phyloP scores from a whole-genome alignment of 2,888 invertebrate genomes.

The Cynaeus angustus region DNA sequence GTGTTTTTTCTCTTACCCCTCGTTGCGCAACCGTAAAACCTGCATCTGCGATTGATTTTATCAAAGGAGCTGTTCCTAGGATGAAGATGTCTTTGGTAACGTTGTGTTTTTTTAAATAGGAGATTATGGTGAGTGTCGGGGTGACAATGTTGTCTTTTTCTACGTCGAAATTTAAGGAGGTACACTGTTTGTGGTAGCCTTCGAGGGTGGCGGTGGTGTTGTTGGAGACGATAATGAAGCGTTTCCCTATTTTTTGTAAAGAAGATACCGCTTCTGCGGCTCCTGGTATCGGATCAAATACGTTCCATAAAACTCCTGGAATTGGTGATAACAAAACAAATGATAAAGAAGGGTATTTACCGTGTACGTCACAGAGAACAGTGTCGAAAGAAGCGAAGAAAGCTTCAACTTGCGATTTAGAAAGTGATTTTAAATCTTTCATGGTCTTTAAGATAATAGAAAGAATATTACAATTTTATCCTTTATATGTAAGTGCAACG shows the following conservation, averaged over 20 bases:
- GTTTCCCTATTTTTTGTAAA: conserved; percentile 73
- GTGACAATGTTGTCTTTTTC: conserved; percentile 71
- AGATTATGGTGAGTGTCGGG: conserved; percentile 73
- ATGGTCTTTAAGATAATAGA: conserved; percentile 3
- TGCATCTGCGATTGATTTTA: conserved; percentile 67
- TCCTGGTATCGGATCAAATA: conserved; percentile 68
- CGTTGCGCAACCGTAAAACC: conserved; percentile 71
- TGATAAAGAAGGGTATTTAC: conserved; percentile 52
- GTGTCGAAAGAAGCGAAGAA: conserved; percentile 1
- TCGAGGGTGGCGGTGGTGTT: conserved; percentile 60
- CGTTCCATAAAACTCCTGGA: conserved; percentile 74
- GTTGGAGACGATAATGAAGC: conserved; percentile 61
- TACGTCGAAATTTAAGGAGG: conserved; percentile 49
- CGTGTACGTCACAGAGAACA: conserved; percentile 19
- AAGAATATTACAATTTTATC: neutral
- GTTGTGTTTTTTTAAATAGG: conserved; percentile 73
- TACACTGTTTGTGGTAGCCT: conserved; percentile 63
- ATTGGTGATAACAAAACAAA: neutral
- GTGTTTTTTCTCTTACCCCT: conserved; percentile 63
- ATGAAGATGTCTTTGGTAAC: conserved; percentile 74
- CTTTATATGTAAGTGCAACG: conserved; percentile 1
- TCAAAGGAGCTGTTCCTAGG: conserved; percentile 70
- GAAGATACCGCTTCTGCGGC: conserved; percentile 71
- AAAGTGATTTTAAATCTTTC: neutral
- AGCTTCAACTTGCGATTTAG: neutral